Evolutionary conservation across 2,888 invertebrate genomes (phyloP).

Genomic region (Axea sp.): DNA sequence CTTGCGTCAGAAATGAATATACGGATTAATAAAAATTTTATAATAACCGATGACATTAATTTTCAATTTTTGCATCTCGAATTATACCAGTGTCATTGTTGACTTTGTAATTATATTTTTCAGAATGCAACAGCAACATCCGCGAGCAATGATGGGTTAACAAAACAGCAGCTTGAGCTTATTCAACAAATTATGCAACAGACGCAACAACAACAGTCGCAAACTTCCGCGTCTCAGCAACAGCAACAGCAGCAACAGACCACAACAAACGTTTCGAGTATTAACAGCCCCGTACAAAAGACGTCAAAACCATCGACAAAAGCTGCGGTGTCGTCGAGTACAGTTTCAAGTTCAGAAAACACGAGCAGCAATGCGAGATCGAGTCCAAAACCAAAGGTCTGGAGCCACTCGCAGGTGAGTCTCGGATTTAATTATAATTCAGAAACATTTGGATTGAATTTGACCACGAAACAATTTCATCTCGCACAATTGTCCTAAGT

Average conservation of each 20-base stretch:
- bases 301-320: slow-evolving; percentile 77
- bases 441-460: slow-evolving; percentile 2
- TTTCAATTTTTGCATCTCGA: too few relatives aligned
- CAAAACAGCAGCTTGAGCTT: slow-evolving; percentile 87
- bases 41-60: too few relatives aligned
- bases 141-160: slow-evolving; percentile 84
- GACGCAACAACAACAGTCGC: slow-evolving; percentile 83
- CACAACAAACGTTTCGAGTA: slow-evolving; percentile 67
- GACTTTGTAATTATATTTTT: too few relatives aligned
- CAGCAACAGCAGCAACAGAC: slow-evolving; percentile 71
- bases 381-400: slow-evolving; percentile 81
- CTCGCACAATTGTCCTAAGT: neutral
- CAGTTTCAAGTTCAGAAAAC: slow-evolving; percentile 69
- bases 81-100: too few relatives aligned
- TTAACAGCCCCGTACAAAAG: slow-evolving; percentile 75
- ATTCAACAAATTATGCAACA: slow-evolving; percentile 89
- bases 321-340: slow-evolving; percentile 72
- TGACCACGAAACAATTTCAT: neutral
- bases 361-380: slow-evolving; percentile 72
- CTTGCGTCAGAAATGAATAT: too few relatives aligned
- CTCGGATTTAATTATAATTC: slow-evolving; percentile 22
- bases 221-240: slow-evolving; percentile 63
- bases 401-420: slow-evolving; percentile 82
- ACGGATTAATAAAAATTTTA: too few relatives aligned
- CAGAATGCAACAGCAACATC: slow-evolving; percentile 79